Evolutionary conservation across 2,113 vertebrate genomes (phyloP).

Genomic region (Athene cunicularia): DNA sequence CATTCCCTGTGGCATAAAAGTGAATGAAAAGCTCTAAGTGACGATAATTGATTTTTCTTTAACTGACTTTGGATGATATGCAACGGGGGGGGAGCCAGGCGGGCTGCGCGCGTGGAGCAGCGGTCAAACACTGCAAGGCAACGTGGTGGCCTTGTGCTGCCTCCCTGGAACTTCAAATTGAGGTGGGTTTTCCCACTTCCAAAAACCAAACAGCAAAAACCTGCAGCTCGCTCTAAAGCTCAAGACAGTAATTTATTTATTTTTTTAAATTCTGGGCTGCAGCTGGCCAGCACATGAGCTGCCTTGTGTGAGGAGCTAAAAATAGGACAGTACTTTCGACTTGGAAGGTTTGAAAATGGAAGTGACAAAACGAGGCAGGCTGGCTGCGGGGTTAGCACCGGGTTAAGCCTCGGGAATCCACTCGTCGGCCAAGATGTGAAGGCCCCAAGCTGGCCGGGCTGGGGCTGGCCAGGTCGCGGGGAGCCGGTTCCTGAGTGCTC

Average conservation of each 20-base stretch:
- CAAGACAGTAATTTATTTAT: neutral
- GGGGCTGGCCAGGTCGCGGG: too few relatives aligned
- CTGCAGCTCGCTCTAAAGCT: neutral
- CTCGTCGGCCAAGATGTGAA: too few relatives aligned
- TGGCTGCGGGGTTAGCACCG: neutral
- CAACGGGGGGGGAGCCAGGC: neutral
- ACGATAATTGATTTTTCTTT: neutral
- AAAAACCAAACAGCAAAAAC: neutral
- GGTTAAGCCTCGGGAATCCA: too few relatives aligned
- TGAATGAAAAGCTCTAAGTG: neutral
- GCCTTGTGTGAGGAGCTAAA: neutral
- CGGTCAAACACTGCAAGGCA: accelerated
- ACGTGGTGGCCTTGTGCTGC: accelerated
- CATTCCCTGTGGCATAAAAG: neutral
- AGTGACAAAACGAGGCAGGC: neutral
- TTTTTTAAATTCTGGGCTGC: neutral
- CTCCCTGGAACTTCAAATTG: neutral
- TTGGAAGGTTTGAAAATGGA: neutral
- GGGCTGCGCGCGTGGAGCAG: neutral
- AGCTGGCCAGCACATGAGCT: neutral
- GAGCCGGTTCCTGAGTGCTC: too few relatives aligned
- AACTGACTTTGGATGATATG: neutral
- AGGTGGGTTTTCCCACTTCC: neutral
- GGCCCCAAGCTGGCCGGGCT: neutral
- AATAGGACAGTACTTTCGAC: neutral